Conservation (phyloP, 2,113 vertebrate species). For the Hydrochoerus hydrochaeris region DNA sequence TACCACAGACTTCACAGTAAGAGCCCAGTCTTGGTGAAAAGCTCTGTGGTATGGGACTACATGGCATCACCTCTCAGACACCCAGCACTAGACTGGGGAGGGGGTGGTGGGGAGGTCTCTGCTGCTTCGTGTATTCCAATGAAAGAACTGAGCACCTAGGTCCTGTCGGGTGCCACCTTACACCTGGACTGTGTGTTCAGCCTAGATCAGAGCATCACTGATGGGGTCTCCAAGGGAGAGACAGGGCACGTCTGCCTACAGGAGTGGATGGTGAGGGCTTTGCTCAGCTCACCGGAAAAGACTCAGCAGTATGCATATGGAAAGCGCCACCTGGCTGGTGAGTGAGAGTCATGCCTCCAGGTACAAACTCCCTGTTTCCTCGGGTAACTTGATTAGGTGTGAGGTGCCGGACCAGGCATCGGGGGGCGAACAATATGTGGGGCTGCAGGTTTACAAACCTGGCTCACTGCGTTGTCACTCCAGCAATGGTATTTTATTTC, state of each 20-base stretch:
- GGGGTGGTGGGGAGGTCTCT: not conserved
- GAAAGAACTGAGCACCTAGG: not conserved
- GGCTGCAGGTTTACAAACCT: too few relatives aligned
- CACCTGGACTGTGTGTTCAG: not conserved
- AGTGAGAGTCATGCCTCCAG: not conserved
- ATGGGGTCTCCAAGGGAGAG: too few relatives aligned
- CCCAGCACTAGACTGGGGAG: not conserved
- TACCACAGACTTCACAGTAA: not conserved
- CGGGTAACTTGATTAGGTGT: too few relatives aligned
- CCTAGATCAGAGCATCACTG: not conserved
- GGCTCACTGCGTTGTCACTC: not conserved
- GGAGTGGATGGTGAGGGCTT: not conserved
- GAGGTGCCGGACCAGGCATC: not conserved
- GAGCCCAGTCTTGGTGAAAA: too few relatives aligned
- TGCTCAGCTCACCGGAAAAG: not conserved
- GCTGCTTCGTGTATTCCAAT: too few relatives aligned
- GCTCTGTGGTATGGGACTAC: rapidly evolving
- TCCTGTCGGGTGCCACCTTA: not conserved
- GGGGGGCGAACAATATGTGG: not conserved
- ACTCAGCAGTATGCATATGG: too few relatives aligned
- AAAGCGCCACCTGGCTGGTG: not conserved
- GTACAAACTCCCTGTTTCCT: not conserved
- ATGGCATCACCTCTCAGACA: too few relatives aligned
- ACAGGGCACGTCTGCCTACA: too few relatives aligned
- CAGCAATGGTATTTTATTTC: not conserved